Percentiles rank a stretch among this genome's conserved stretches.
Evolutionary conservation across 1,140 invertebrate species (phyloP).

Genomic region (Drosophila truncata): DNA sequence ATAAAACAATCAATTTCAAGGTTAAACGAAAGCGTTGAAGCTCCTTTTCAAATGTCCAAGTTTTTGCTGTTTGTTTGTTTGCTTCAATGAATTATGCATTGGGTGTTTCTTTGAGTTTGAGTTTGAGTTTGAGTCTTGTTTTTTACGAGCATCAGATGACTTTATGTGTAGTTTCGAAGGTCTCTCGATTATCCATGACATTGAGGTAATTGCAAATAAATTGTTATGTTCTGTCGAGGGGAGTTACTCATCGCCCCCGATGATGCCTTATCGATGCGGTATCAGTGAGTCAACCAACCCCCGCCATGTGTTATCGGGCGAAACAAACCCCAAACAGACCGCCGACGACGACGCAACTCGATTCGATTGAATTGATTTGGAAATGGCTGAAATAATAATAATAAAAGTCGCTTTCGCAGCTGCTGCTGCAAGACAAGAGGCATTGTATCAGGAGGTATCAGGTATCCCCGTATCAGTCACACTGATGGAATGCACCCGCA

Average conservation of each 20-base stretch:
- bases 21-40: slow-evolving; percentile 23
- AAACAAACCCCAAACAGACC: slow-evolving; percentile 35
- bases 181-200: slow-evolving; percentile 8
- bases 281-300: slow-evolving; percentile 34
- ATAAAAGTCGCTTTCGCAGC: neutral
- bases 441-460: slow-evolving; percentile 5
- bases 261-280: neutral
- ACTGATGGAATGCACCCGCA: slow-evolving; percentile 68
- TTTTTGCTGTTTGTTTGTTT: neutral
- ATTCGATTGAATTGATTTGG: slow-evolving; percentile 41
- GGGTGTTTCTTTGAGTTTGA: neutral
- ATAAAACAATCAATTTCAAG: slow-evolving; percentile 23
- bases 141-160: slow-evolving; percentile 5
- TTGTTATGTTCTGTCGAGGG: neutral
- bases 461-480: slow-evolving; percentile 56
- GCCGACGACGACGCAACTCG: slow-evolving; percentile 20
- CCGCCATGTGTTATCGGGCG: slow-evolving; percentile 4
- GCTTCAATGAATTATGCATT: slow-evolving; percentile 18
- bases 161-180: neutral
- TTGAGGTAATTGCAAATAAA: slow-evolving; percentile 25
- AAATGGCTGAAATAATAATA: slow-evolving; percentile 16
- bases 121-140: too few species aligned
- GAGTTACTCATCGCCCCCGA: slow-evolving; percentile 24
- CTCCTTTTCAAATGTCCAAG: slow-evolving; percentile 8
- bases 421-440: slow-evolving; percentile 1